A percentile compares a stretch with the other conserved stretches of the same genome.
These are phyloP conservation scores for Mayetiola destructor DNA, from an alignment of 2,888 invertebrate species.

Conservation along the genomic window DNA sequence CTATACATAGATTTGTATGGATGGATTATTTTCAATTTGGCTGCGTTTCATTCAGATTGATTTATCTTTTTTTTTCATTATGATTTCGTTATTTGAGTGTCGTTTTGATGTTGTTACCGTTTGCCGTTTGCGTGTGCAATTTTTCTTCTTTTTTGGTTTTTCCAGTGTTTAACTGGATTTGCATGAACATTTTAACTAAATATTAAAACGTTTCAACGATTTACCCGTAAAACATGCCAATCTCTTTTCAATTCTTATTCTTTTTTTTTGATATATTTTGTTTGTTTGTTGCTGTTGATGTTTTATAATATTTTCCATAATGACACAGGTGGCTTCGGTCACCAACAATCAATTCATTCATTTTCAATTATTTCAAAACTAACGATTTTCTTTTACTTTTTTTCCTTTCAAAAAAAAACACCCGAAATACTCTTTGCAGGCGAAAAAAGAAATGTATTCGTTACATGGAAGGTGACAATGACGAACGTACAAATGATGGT, in stretches of 20 bases:
- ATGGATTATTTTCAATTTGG: too few species aligned
- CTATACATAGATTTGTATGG: too few species aligned
- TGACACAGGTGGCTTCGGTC: not conserved
- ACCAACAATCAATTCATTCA: not conserved
- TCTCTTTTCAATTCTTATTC: not conserved
- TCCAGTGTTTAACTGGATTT: too few species aligned
- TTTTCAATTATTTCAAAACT: not conserved
- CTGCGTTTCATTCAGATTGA: too few species aligned
- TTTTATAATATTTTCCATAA: constrained; percentile 20
- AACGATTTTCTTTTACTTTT: constrained; percentile 1
- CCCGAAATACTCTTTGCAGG: constrained; percentile 50
- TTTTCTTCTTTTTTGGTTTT: too few species aligned
- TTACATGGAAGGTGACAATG: constrained; percentile 73
- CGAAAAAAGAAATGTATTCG: constrained; percentile 96
- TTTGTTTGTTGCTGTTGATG: constrained; percentile 17
- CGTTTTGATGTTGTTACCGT: too few species aligned
- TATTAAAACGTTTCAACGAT: too few species aligned
- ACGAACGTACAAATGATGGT: constrained; percentile 43
- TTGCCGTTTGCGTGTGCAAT: too few species aligned
- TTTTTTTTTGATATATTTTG: not conserved
- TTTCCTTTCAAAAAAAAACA: constrained; percentile 17
- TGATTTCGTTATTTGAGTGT: too few species aligned
- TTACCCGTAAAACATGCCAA: too few species aligned
- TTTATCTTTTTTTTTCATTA: too few species aligned
- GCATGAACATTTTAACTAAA: too few species aligned